Conservation (phyloP, 2,797 vertebrate genomes). For the Dermochelys coriacea region DNA sequence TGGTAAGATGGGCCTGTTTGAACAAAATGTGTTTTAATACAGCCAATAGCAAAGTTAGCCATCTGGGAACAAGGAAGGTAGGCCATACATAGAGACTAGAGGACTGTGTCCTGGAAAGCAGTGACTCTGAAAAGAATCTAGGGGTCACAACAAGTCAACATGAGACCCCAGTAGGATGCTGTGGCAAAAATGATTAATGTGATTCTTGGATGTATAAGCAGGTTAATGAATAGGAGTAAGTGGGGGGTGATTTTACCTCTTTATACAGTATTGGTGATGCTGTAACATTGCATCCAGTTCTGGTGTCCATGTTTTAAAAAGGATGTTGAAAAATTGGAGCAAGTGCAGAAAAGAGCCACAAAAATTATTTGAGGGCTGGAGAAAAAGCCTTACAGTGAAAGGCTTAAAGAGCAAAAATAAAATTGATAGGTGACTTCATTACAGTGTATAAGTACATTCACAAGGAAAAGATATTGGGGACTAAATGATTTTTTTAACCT, state of each 20-base stretch:
- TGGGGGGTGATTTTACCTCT: constrained; percentile 22
- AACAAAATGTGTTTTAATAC: background rate
- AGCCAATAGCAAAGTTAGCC: background rate
- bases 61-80: background rate
- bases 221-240: constrained; percentile 46
- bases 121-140: background rate
- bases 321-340: accelerated
- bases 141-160: background rate
- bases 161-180: background rate
- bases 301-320: background rate
- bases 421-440: background rate
- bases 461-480: background rate
- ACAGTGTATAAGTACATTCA: background rate
- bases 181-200: constrained; percentile 23
- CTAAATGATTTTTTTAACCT: background rate
- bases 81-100: background rate
- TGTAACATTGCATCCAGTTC: background rate
- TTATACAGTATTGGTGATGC: constrained; percentile 20
- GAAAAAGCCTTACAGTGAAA: background rate
- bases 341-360: background rate
- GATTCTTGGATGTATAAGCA: constrained; percentile 29
- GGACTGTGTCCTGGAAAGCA: constrained; percentile 2
- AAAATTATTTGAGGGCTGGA: background rate
- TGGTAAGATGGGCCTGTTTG: background rate
- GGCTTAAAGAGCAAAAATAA: accelerated